phyloP scores from a whole-genome alignment of 2,113 vertebrate genomes.

The Lycocorax pyrrhopterus region DNA sequence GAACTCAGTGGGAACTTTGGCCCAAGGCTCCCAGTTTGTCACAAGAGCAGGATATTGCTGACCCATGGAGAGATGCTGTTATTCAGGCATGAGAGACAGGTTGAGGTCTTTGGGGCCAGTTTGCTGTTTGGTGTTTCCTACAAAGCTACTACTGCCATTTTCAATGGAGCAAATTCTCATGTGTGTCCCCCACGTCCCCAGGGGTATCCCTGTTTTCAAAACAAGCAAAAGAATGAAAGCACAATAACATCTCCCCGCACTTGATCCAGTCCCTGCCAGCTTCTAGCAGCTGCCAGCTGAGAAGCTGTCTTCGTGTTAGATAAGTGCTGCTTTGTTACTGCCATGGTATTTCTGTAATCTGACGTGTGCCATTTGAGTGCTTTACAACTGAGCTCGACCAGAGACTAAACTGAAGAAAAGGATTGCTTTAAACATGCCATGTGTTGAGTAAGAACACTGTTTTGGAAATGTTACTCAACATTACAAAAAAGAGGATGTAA shows the following conservation, averaged over 20 bases:
- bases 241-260: not conserved
- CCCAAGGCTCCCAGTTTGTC: not conserved
- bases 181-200: not conserved
- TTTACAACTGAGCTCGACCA: not conserved
- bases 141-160: not conserved
- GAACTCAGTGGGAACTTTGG: not conserved
- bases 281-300: not conserved
- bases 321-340: conserved; percentile 1
- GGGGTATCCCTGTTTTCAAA: not conserved
- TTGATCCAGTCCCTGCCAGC: not conserved
- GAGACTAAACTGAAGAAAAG: not conserved
- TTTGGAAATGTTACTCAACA: not conserved
- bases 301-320: not conserved
- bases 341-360: not conserved
- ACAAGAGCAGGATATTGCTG: not conserved
- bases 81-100: not conserved
- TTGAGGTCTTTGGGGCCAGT: not conserved
- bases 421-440: not conserved
- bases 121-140: not conserved
- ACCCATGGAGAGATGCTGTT: not conserved
- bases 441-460: not conserved
- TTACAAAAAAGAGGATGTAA: not conserved
- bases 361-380: not conserved
- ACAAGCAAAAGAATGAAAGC: not conserved
- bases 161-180: not conserved